Base-by-base conservation (phyloP, 1,140 invertebrate species). In the Danaus plexippus region DNA sequence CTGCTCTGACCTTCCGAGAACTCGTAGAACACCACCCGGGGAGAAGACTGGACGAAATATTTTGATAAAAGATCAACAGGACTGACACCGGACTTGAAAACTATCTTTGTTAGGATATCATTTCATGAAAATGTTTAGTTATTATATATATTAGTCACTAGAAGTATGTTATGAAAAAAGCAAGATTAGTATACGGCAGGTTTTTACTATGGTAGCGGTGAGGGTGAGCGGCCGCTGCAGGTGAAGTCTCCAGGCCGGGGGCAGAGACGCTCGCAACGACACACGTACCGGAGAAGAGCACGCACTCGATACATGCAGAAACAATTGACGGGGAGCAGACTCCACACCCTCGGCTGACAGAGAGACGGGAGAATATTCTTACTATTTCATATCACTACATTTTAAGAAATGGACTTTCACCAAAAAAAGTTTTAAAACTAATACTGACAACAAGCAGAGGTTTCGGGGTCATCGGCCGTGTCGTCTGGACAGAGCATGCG, bases 401-500 rank as follows among this genome's bases (percentile, higher is more conserved):
- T 32, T 32, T 32, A 32, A 32, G 22, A 32, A 32, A 32, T 4
- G 22, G 3, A 15, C 9, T 40, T 15, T 1, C 15, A 15, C 15
- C 3, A 15, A 15, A 15, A 15, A 15, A 15, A 15, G 1, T 15
- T 15, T 15, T 47, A 9, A 44, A 44, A 9, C 0, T 11, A 11
- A 10, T 10, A 46, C 22, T 9, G 18, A 75, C 72, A 67, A 50
- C 74, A 78, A 1, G 66, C 58, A 46, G n/a, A 8, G 11, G 50
- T 43, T 43, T n/a, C 46, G 48, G 9, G 64, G 9, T 11, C 43
- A 12, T 47, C 51, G 10, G 63, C 68, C 11, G 54, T 63, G 67
- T 72, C 70, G 66, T 72, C 71, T 47, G 75, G 74, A 58, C 82
- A 85, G 46, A 85, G 71, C 52, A 77, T 77, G 48, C 82, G 77